A percentile compares a stretch with the other conserved stretches of the same genome.
phyloP scores from a whole-genome alignment of 1,140 invertebrate species.

The Pseudachorutes palmiensis region DNA sequence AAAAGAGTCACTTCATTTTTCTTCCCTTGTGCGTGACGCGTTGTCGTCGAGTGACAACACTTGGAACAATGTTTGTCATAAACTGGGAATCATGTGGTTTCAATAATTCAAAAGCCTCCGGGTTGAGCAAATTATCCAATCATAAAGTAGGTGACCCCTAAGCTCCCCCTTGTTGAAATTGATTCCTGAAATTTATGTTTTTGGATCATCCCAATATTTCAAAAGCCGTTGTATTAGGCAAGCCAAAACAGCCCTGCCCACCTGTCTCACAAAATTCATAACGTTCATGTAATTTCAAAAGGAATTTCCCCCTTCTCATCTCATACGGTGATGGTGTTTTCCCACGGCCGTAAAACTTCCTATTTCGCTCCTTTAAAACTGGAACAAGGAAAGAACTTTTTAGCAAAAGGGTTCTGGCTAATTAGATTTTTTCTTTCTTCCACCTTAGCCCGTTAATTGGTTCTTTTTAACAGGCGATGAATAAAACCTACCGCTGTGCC shows the following conservation, averaged over 20 bases:
- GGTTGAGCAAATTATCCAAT: too few relatives aligned
- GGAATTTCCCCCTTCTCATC: slow-evolving; percentile 9
- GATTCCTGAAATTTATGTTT: too few relatives aligned
- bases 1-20: too few relatives aligned
- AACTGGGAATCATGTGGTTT: too few relatives aligned
- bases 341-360: slow-evolving; percentile 37
- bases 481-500: neutral
- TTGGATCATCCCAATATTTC: too few relatives aligned
- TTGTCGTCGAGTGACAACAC: too few relatives aligned
- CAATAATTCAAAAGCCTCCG: too few relatives aligned
- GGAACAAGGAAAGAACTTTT: neutral
- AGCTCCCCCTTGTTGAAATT: too few relatives aligned
- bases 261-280: slow-evolving; percentile 38
- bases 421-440: neutral
- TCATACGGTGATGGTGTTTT: slow-evolving; percentile 19
- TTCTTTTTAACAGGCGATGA: neutral
- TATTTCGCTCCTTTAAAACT: slow-evolving; percentile 22
- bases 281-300: slow-evolving; percentile 26
- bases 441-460: neutral
- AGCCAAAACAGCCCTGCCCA: slow-evolving; percentile 25
- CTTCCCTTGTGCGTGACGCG: too few relatives aligned
- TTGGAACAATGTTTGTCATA: too few relatives aligned
- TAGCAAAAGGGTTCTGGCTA: slow-evolving; percentile 28
- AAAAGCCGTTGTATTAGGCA: slow-evolving; percentile 3
- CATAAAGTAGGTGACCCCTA: too few relatives aligned